Conservation (phyloP, 2,113 vertebrate genomes). For the Larimichthys crocea region DNA sequence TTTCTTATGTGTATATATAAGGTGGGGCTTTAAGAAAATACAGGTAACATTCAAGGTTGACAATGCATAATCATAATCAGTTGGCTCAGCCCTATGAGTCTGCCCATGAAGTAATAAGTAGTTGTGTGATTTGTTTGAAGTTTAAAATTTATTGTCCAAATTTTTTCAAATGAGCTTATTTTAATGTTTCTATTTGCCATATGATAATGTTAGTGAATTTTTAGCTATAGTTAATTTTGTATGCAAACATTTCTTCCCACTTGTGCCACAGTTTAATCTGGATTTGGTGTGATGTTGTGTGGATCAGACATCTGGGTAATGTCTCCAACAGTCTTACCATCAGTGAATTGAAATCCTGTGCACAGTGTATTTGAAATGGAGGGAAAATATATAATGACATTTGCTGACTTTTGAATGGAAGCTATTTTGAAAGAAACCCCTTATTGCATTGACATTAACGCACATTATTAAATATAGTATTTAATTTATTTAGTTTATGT, state of each 20-base stretch:
- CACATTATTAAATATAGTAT: background rate
- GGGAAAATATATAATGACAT: background rate
- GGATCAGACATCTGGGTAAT: constrained; percentile 3
- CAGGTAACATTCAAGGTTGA: too few relatives aligned
- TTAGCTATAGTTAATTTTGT: background rate
- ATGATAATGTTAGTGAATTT: background rate
- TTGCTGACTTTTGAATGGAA: background rate
- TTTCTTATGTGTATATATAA: too few relatives aligned
- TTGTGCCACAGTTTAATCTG: background rate
- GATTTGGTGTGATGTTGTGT: constrained; percentile 8
- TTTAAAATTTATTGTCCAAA: too few relatives aligned
- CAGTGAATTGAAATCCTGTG: background rate
- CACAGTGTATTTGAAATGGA: background rate
- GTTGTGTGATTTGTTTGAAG: too few relatives aligned
- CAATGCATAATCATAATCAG: too few relatives aligned
- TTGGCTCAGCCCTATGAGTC: too few relatives aligned
- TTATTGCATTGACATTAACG: background rate
- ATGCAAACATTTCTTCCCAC: background rate
- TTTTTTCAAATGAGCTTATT: background rate
- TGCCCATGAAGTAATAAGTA: too few relatives aligned
- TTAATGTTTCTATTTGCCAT: background rate
- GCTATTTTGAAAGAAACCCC: background rate
- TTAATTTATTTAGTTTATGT: background rate
- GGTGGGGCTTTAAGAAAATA: too few relatives aligned
- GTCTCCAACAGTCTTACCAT: background rate